Evolutionary conservation across 1,140 invertebrate genomes (phyloP).

Genomic region (Cotesia vestalis): DNA sequence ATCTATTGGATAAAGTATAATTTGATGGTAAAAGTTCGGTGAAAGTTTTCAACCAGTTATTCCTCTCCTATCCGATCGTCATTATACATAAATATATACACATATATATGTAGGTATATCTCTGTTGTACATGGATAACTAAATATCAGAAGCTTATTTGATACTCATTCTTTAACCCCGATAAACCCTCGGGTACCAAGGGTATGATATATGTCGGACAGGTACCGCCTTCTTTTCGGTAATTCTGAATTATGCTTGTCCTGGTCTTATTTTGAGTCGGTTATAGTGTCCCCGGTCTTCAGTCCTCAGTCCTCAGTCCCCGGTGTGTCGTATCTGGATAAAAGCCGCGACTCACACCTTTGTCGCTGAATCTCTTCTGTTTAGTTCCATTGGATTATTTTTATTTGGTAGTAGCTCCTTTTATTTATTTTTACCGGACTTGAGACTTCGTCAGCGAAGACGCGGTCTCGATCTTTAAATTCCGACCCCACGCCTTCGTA

Average conservation of each 20-base stretch:
- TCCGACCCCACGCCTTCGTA: slow-evolving; percentile 18
- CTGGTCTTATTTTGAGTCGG: slow-evolving; percentile 44
- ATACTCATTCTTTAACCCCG: slow-evolving; percentile 42
- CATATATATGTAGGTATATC: background rate
- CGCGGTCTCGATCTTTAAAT: slow-evolving; percentile 19
- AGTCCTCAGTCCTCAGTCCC: background rate
- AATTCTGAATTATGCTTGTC: slow-evolving; percentile 64
- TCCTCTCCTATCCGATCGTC: too few relatives aligned
- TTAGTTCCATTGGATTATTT: background rate
- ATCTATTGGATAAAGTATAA: too few relatives aligned
- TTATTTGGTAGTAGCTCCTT: background rate
- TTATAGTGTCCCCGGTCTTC: slow-evolving; percentile 1
- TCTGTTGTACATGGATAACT: background rate
- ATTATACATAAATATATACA: too few relatives aligned
- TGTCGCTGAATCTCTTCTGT: slow-evolving; percentile 23
- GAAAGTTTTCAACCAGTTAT: too few relatives aligned
- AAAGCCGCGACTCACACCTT: slow-evolving; percentile 34
- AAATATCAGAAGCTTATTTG: slow-evolving; percentile 31
- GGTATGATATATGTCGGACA: slow-evolving; percentile 56
- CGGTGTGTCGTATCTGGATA: slow-evolving; percentile 8
- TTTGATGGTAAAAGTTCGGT: too few relatives aligned
- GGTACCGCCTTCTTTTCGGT: slow-evolving; percentile 54
- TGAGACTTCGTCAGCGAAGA: background rate
- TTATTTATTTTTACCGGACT: slow-evolving; percentile 20
- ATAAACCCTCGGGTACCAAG: slow-evolving; percentile 50